phyloP scores from a whole-genome alignment of 2,113 vertebrate genomes.

The Apteryx owenii region DNA sequence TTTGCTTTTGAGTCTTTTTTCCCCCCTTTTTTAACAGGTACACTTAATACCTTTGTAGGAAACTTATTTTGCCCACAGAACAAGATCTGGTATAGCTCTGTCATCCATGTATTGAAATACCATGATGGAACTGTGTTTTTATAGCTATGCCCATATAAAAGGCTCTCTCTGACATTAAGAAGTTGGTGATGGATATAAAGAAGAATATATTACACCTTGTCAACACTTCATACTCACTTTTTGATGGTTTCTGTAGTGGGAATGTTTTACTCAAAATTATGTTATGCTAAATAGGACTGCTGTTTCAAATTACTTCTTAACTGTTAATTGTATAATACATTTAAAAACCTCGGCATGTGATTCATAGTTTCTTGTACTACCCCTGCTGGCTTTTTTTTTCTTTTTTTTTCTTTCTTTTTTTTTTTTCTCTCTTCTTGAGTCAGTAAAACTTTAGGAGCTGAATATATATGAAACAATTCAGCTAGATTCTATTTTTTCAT shows the following conservation, averaged over 20 bases:
- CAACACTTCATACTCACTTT: not conserved
- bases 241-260: not conserved
- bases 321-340: not conserved
- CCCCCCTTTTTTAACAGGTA: not conserved
- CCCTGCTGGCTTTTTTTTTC: not conserved
- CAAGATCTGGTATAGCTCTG: not conserved
- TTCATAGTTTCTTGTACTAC: not conserved
- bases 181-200: not conserved
- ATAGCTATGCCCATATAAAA: not conserved
- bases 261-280: not conserved
- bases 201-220: not conserved
- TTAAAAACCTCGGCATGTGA: not conserved
- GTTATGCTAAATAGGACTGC: not conserved
- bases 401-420: too few species aligned
- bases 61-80: not conserved
- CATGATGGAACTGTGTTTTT: not conserved
- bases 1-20: not conserved
- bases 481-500: not conserved
- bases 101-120: not conserved
- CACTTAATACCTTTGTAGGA: not conserved
- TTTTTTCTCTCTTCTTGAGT: not conserved
- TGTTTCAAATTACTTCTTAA: not conserved
- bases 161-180: not conserved
- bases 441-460: not conserved
- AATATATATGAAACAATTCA: not conserved